A percentile compares a stretch with the other conserved stretches of the same genome.
Conservation (phyloP, 1,140 invertebrate genomes). For the Radopholus similis region DNA sequence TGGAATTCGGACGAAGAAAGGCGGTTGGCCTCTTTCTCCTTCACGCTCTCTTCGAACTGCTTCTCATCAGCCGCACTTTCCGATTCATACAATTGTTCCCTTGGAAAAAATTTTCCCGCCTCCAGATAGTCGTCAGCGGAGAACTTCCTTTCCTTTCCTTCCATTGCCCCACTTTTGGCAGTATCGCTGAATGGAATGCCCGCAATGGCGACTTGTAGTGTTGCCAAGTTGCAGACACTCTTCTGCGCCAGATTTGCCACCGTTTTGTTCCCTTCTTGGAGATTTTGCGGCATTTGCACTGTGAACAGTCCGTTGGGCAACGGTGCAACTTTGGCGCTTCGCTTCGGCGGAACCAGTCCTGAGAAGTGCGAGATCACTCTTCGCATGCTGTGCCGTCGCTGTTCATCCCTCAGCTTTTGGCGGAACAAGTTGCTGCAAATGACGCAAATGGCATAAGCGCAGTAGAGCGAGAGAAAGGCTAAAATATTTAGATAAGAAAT, state of each 20-base stretch:
- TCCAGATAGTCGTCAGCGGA: conserved; percentile 22
- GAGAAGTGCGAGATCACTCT: background rate
- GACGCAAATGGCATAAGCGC: conserved; percentile 67
- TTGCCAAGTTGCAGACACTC: too few species aligned
- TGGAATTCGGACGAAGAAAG: background rate
- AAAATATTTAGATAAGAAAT: conserved; percentile 23
- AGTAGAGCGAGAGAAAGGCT: conserved; percentile 67
- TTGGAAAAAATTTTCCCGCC: conserved; percentile 30
- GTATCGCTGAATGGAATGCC: too few species aligned
- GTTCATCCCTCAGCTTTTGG: conserved; percentile 21
- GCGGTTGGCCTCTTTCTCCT: background rate
- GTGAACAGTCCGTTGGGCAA: conserved; percentile 3
- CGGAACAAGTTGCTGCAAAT: conserved; percentile 62
- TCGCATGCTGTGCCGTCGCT: background rate
- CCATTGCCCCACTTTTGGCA: too few species aligned
- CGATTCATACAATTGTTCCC: background rate
- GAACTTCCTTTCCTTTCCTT: too few species aligned
- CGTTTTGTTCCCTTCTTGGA: background rate
- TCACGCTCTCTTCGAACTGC: background rate
- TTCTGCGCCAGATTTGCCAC: too few species aligned
- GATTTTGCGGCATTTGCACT: background rate
- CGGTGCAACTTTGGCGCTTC: background rate
- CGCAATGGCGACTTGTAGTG: too few species aligned
- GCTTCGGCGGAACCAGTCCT: background rate
- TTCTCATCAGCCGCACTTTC: background rate